Evolutionary conservation across 2,113 vertebrate genomes (phyloP).

Genomic region (Urocitellus parryii): DNA sequence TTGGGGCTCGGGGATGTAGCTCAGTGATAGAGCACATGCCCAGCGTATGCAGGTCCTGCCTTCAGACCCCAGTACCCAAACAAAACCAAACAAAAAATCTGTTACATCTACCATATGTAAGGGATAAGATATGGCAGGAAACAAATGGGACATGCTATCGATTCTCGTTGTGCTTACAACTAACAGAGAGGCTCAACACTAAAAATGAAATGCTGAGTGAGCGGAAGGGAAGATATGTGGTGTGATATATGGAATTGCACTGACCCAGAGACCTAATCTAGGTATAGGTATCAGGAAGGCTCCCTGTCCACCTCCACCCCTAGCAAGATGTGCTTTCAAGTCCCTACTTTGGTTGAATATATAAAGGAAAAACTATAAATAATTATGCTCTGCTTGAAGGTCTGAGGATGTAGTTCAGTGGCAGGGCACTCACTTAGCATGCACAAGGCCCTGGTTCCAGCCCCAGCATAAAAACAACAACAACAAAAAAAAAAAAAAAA

Average conservation of each 20-base stretch:
- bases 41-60: not conserved
- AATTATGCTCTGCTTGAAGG: not conserved
- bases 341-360: not conserved
- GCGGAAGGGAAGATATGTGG: not conserved
- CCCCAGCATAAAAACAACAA: no score
- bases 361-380: constrained; percentile 16
- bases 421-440: no score
- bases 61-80: not conserved
- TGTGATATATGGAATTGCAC: accelerated
- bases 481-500: no score
- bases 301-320: not conserved
- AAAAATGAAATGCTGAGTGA: not conserved
- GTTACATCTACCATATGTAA: not conserved
- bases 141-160: not conserved
- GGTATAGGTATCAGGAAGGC: not conserved
- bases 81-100: not conserved
- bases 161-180: not conserved
- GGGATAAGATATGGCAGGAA: not conserved
- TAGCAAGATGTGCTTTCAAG: constrained; percentile 7
- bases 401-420: no score
- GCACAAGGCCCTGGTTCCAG: no score
- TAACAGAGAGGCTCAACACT: not conserved
- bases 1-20: not conserved
- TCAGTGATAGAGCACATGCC: not conserved
- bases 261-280: not conserved